Base-by-base conservation (phyloP, 2,797 vertebrate species). In the Gymnoscopelus braueri region DNA sequence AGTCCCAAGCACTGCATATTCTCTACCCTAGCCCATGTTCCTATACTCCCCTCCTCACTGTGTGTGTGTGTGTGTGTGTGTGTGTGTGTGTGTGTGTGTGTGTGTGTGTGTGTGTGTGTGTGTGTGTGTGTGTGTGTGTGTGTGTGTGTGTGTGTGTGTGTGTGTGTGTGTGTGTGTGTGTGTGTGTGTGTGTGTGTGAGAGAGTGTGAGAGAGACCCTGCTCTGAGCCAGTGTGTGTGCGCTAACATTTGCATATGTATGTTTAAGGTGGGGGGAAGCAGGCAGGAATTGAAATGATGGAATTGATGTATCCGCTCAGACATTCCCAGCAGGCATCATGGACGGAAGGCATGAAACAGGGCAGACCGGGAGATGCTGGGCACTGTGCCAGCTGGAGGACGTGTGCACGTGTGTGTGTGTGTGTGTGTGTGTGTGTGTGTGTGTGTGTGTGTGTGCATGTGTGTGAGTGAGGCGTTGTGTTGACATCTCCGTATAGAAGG, bases 111-210 rank as follows among this genome's bases (percentile, higher is more conserved):
- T 57, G 60, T 23, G 58, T 65, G 56, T 23, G 26, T 23, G n/a
- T 19, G 60, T 19, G 19, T 73, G 29, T 8, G 13, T 55, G 54
- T 49, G 19, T 54, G 47, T 51, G 26, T 66, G 61, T 67, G 10
- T 14, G 35, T 9, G 14, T 60, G 57, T 10, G 13, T 44, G 52
- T 49, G 49, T 24, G 26, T 23, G 8, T 29, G 29, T 54, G 50
- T 67, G 24, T 19, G 24, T 14, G 0, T 29, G 13, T 44, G 49
- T 52, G 49, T 15, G 26, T 23, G 8, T 39, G 29, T 54, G 50
- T 70, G 24, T 19, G 24, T 12, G 0, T 29, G 0, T 52, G 0
- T 1, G 13, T 69, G 9, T 24, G 5, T 47, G 54, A 0, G 23
- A 9, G 54, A 8, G 54, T 8, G 54, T 4, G 54, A 15, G 15